These are phyloP conservation scores for Physocephala rufipes DNA, from an alignment of 2,888 invertebrate genomes.

Conservation along the genomic window DNA sequence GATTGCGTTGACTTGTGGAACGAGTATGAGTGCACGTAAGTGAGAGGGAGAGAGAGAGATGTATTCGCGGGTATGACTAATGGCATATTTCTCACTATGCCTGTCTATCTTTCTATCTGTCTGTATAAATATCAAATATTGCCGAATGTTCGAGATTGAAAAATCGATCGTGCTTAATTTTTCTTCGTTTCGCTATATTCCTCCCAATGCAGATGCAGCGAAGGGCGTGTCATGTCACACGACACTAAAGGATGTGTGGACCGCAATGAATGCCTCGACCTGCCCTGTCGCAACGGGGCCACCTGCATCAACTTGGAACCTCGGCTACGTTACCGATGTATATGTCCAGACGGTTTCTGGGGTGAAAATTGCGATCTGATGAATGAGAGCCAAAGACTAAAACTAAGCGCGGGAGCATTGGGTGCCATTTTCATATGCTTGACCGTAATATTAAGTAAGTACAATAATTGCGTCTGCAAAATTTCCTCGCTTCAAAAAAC, in stretches of 20 bases:
- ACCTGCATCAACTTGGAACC: constrained; percentile 93
- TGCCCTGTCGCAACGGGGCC: constrained; percentile 93
- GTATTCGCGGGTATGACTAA: too few relatives aligned
- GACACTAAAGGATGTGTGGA: constrained; percentile 94
- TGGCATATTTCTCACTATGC: too few relatives aligned
- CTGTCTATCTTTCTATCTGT: too few relatives aligned
- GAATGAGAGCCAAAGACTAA: constrained; percentile 92
- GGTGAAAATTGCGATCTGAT: constrained; percentile 94
- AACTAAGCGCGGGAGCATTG: constrained; percentile 95
- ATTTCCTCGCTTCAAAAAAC: too few relatives aligned
- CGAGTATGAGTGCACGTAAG: constrained; percentile 97
- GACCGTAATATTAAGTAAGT: constrained; percentile 96
- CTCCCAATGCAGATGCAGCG: constrained; percentile 79
- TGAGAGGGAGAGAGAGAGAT: constrained; percentile 55
- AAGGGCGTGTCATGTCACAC: constrained; percentile 88
- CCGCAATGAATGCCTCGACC: constrained; percentile 94
- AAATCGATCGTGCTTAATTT: too few relatives aligned
- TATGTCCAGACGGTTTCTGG: constrained; percentile 92
- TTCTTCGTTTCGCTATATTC: too few relatives aligned
- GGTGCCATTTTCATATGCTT: constrained; percentile 98
- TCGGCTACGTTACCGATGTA: constrained; percentile 84
- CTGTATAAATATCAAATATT: neutral
- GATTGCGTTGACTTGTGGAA: constrained; percentile 98
- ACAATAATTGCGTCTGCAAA: constrained; percentile 32
- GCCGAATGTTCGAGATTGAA: neutral